Evolutionary conservation across 2,113 vertebrate species (phyloP), one percentile per base, ranked within the genome.

Genomic region (Sialia sialis): DNA sequence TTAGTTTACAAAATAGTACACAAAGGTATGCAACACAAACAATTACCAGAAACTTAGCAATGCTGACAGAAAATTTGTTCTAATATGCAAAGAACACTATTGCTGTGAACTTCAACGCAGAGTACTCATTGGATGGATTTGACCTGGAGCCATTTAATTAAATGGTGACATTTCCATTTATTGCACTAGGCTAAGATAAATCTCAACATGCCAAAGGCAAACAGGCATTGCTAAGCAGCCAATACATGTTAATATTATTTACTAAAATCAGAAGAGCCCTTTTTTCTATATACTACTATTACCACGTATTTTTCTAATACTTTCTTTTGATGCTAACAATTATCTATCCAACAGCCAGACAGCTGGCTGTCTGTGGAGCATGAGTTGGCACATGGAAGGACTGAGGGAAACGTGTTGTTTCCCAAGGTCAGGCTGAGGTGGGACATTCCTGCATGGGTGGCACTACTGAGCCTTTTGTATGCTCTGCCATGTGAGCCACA

Each of bases 141-240:
- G 81, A 96, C 87, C 87, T 52, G 64, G 41, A 90, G 94, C 62
- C 89, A 85, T 67, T 94, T 87, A 95, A 94, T 85, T 87, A 89
- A 76, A 70, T n/a, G 59, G 73, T 89, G 87, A 93, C 75, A 87
- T 91, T 94, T 94, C 51, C 30, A 87, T 91, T 93, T 93, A 94
- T 87, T 96, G 56, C 67, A 79, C 49, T 51, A 82, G 44, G 87
- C 91, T 87, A 84, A 78, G 62, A 94, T 58, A 90, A 95, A 95
- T 70, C 62, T 74, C 77, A 91, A 43, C 51, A 72, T 36, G 81
- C 62, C 74, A 64, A 83, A 94, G 84, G 81, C 66, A 91, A 95
- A 84, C 22, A 76, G 43, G 56, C 9, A 0, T 44, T 38, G 52
- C 68, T 81, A 93, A 95, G 64, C 34, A 75, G 29, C 46, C 55